Evolutionary conservation across 2,797 vertebrate genomes (phyloP).

Genomic region (Percopsis omiscomaycus): DNA sequence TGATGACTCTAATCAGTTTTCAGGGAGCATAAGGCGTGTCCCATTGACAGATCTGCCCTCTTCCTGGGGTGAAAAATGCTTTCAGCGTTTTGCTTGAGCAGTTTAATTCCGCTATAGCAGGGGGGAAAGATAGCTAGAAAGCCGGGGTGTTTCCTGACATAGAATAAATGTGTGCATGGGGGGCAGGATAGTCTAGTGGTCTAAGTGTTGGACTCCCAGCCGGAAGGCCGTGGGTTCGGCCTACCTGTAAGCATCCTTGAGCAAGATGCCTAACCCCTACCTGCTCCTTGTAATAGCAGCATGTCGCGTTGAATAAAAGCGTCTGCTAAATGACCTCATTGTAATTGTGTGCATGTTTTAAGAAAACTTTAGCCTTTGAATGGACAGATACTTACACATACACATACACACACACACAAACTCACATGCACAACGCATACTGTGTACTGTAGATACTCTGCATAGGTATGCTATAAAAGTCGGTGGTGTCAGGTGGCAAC

Average conservation of each 20-base stretch:
- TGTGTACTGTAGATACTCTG: slow-evolving; percentile 7
- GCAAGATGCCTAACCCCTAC: too few relatives aligned
- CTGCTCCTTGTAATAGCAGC: too few relatives aligned
- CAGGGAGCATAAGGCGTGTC: slow-evolving; percentile 36
- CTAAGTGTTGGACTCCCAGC: too few relatives aligned
- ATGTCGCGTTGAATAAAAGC: too few relatives aligned
- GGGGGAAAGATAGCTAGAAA: slow-evolving; percentile 16
- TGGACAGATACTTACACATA: background rate
- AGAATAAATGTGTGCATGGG: slow-evolving; percentile 21
- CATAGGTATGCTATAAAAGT: slow-evolving; percentile 35
- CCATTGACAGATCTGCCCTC: slow-evolving; percentile 30
- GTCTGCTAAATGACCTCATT: too few relatives aligned
- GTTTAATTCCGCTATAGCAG: slow-evolving; percentile 38
- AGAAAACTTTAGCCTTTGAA: background rate
- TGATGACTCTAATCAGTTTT: slow-evolving; percentile 41
- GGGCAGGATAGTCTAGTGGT: background rate
- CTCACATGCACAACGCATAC: background rate
- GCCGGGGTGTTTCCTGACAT: slow-evolving; percentile 35
- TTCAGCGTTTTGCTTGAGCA: slow-evolving; percentile 32
- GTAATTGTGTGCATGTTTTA: background rate
- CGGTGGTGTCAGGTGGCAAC: slow-evolving; percentile 17
- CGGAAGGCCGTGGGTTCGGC: too few relatives aligned
- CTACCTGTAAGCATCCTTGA: too few relatives aligned
- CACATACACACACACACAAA: background rate
- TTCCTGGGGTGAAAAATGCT: slow-evolving; percentile 41